phyloP scores from a whole-genome alignment of 64 coral and sea anemone species.

The Pocillopora damicornis region DNA sequence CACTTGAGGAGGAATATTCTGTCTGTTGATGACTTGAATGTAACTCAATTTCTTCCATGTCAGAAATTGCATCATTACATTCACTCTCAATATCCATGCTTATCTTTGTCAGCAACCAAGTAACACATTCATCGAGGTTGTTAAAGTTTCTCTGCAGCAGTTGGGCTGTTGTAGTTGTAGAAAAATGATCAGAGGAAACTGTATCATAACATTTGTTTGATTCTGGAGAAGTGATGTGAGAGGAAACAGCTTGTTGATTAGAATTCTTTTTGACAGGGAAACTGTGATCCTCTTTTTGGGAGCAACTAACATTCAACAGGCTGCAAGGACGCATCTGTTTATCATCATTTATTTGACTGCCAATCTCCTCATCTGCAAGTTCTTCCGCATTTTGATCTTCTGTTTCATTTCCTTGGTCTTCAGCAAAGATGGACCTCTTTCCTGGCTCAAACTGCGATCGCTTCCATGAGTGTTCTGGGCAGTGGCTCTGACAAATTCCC shows the following conservation, averaged over 20 bases:
- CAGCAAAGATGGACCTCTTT: constrained; percentile 90
- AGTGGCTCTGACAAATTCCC: constrained; percentile 86
- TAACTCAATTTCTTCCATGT: not conserved
- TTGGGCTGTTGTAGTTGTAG: not conserved
- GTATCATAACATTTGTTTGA: not conserved
- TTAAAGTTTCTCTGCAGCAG: not conserved
- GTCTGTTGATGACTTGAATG: not conserved
- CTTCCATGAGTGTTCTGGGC: constrained; percentile 76
- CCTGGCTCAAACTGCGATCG: constrained; percentile 64
- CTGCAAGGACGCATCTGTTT: not conserved
- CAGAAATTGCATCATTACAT: not conserved
- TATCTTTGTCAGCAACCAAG: constrained; percentile 17
- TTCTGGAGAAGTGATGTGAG: not conserved
- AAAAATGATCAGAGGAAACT: not conserved
- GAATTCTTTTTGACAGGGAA: not conserved
- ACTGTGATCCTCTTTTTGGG: not conserved
- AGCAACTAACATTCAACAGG: not conserved
- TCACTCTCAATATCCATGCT: constrained; percentile 20
- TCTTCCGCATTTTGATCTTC: constrained; percentile 59
- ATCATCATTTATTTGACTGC: constrained; percentile 1
- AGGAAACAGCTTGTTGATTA: not conserved
- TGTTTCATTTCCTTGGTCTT: constrained; percentile 47
- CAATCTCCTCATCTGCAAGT: constrained; percentile 50
- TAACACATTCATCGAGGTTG: constrained; percentile 18
- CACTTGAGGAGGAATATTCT: not conserved